These are phyloP conservation scores for Pristis pectinata DNA, from an alignment of 2,797 vertebrate genomes.

Conservation along the genomic window DNA sequence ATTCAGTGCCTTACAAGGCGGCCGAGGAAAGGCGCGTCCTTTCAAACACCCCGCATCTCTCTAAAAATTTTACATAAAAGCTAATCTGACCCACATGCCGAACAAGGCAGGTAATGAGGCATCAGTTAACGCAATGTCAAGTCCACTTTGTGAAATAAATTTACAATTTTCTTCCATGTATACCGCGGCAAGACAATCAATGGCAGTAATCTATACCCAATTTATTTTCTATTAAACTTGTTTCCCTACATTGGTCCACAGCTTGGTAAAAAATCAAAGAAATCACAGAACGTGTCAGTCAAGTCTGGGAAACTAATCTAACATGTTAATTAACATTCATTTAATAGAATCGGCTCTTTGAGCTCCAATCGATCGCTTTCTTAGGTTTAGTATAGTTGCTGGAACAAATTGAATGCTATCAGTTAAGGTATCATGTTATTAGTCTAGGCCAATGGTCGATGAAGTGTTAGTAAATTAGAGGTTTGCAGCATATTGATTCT, in stretches of 20 bases:
- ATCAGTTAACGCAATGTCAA: conserved; percentile 34
- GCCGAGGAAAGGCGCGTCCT: not conserved
- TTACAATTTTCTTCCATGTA: conserved; percentile 38
- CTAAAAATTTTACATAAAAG: conserved; percentile 40
- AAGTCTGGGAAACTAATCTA: conserved; percentile 55
- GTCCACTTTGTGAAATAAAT: conserved; percentile 18
- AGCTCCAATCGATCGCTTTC: conserved; percentile 79
- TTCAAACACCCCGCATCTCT: not conserved
- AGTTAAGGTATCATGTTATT: conserved; percentile 62
- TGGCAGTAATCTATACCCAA: conserved; percentile 43
- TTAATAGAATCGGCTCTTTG: conserved; percentile 75
- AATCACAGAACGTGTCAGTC: conserved; percentile 66
- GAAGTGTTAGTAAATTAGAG: conserved; percentile 54
- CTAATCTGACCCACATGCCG: conserved; percentile 40
- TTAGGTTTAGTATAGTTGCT: conserved; percentile 62
- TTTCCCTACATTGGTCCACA: conserved; percentile 27
- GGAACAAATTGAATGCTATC: conserved; percentile 70
- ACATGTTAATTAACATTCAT: conserved; percentile 72
- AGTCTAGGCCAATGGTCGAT: conserved; percentile 58
- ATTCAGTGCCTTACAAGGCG: not conserved
- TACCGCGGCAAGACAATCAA: conserved; percentile 38
- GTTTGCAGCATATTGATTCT: conserved; percentile 60
- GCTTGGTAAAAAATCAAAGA: conserved; percentile 58
- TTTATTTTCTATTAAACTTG: conserved; percentile 42
- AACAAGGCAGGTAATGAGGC: conserved; percentile 41